These are phyloP conservation scores for Netelia virgata DNA, from an alignment of 2,888 invertebrate species.

Conservation along the genomic window DNA sequence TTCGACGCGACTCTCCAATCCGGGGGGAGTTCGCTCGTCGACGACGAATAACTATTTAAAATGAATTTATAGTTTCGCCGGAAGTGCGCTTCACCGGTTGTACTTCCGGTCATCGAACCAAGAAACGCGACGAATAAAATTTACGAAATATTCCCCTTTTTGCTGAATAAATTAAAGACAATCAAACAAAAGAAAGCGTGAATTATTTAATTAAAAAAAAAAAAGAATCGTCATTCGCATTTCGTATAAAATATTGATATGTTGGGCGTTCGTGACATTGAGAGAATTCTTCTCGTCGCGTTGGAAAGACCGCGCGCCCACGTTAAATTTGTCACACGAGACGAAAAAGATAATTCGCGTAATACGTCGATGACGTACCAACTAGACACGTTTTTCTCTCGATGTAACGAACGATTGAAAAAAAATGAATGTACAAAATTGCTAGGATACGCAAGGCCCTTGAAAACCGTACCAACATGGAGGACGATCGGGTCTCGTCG, in stretches of 20 bases:
- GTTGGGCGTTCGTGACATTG: constrained; percentile 58
- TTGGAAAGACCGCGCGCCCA: constrained; percentile 24
- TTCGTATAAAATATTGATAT: background rate
- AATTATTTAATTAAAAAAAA: background rate
- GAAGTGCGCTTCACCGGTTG: constrained; percentile 31
- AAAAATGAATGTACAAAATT: constrained; percentile 69
- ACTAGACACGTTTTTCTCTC: constrained; percentile 49
- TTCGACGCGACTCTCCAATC: constrained; percentile 22
- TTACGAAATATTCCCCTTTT: background rate
- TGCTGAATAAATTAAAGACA: background rate
- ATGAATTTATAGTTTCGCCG: constrained; percentile 60
- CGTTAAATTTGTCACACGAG: constrained; percentile 9
- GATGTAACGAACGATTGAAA: constrained; percentile 57
- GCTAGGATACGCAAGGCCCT: constrained; percentile 98
- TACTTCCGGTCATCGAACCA: constrained; percentile 52
- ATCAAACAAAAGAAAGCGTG: background rate
- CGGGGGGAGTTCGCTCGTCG: too few species aligned
- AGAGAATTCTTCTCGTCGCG: constrained; percentile 32
- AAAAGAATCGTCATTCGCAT: constrained; percentile 10
- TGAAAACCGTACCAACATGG: constrained; percentile 99
- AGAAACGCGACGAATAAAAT: constrained; percentile 7
- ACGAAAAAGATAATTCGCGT: too few species aligned
- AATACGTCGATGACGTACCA: constrained; percentile 1
- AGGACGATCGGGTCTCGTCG: constrained; percentile 99
- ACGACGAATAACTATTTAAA: constrained; percentile 41